Conservation (phyloP, 1,140 invertebrate genomes). For the Hyles vespertilio region DNA sequence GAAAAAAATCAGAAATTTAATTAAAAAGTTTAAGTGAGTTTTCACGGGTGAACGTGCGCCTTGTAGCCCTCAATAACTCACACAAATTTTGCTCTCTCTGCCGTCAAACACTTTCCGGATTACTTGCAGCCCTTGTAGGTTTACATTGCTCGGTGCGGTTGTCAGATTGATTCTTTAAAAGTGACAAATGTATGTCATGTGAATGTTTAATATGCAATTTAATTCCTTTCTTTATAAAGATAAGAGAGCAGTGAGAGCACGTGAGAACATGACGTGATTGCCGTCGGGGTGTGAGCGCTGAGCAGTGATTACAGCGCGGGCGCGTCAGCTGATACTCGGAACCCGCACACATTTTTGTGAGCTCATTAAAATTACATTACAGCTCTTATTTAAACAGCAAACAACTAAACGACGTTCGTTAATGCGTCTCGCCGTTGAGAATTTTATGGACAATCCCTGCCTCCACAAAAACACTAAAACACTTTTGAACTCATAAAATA, state of each 20-base stretch:
- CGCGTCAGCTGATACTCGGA: conserved; percentile 33
- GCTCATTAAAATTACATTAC: conserved; percentile 75
- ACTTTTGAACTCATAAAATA: no score
- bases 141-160: not conserved
- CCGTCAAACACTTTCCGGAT: conserved; percentile 43
- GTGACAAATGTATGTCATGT: no score
- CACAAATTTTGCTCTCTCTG: conserved; percentile 56
- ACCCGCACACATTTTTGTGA: conserved; percentile 63
- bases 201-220: no score
- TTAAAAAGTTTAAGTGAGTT: conserved; percentile 74
- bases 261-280: conserved; percentile 4
- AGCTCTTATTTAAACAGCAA: conserved; percentile 71
- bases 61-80: conserved; percentile 56
- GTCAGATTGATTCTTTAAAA: no score
- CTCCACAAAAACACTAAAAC: conserved; percentile 20
- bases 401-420: conserved; percentile 70
- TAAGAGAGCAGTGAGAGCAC: conserved; percentile 1
- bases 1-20: conserved; percentile 71
- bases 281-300: no score
- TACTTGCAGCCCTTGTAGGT: conserved; percentile 7
- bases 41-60: conserved; percentile 59
- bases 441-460: conserved; percentile 59
- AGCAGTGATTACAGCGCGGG: conserved; percentile 30
- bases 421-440: conserved; percentile 58
- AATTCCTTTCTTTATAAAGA: no score